These are phyloP conservation scores for Willowsia nigromaculata DNA, from an alignment of 2,888 invertebrate species.

Conservation along the genomic window DNA sequence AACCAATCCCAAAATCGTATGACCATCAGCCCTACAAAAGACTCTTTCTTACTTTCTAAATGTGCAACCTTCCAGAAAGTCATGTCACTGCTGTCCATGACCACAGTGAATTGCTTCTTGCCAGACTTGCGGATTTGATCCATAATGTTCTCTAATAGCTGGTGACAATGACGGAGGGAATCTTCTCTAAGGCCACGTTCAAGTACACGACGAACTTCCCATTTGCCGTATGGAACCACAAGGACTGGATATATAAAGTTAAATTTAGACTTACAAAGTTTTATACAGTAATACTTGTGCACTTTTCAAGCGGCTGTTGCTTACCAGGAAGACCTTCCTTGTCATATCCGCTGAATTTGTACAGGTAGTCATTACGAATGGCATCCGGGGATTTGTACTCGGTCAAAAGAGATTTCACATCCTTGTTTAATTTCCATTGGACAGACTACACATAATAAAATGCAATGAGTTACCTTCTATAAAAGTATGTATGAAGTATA, in stretches of 20 bases:
- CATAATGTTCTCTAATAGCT: constrained; percentile 67
- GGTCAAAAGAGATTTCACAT: constrained; percentile 45
- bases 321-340: constrained; percentile 68
- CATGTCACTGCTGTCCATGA: constrained; percentile 70
- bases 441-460: constrained; percentile 30
- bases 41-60: constrained; percentile 68
- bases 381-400: constrained; percentile 65
- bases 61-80: constrained; percentile 74
- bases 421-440: constrained; percentile 60
- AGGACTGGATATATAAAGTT: constrained; percentile 34
- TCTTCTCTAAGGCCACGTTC: constrained; percentile 60
- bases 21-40: no score
- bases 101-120: constrained; percentile 69
- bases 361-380: constrained; percentile 63
- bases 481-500: no score
- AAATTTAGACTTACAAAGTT: not conserved
- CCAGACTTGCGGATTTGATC: constrained; percentile 59
- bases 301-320: not conserved
- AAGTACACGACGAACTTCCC: constrained; percentile 65
- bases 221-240: constrained; percentile 70
- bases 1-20: no score
- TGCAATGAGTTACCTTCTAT: no score
- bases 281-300: not conserved
- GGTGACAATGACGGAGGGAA: constrained; percentile 61
- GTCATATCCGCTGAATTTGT: constrained; percentile 63